Evolutionary conservation across 1,140 invertebrate genomes (phyloP).

Genomic region (Formica exsecta): DNA sequence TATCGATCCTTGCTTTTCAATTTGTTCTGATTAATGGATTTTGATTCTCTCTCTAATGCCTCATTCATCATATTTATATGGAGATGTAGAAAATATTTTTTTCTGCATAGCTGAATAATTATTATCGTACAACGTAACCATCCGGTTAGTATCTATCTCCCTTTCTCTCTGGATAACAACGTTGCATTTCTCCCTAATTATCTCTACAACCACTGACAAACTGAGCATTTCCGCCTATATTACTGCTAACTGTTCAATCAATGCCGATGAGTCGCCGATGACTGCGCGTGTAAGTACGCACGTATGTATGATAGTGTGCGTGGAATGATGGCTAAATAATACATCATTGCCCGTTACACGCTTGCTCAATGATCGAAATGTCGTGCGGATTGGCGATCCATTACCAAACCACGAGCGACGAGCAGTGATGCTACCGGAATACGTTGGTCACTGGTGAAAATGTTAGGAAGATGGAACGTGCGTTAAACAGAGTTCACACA

Average conservation of each 20-base stretch:
- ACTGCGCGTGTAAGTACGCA: neutral
- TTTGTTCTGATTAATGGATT: conserved; percentile 32
- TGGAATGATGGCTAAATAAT: conserved; percentile 57
- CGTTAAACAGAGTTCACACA: conserved; percentile 13
- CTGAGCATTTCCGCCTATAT: conserved; percentile 34
- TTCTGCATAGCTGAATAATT: neutral
- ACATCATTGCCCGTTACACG: conserved; percentile 49
- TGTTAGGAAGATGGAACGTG: conserved; percentile 57
- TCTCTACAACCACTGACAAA: neutral
- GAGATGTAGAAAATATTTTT: neutral
- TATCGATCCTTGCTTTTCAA: neutral
- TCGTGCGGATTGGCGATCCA: conserved; percentile 53
- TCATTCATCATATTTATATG: conserved; percentile 9
- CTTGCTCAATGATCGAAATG: conserved; percentile 65
- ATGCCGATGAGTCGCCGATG: conserved; percentile 3
- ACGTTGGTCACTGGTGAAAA: conserved; percentile 53
- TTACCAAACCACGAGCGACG: conserved; percentile 60
- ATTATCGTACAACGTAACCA: conserved; percentile 32
- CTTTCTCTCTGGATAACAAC: neutral
- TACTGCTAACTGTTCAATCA: conserved; percentile 45
- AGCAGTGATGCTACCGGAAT: conserved; percentile 57
- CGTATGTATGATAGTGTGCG: neutral
- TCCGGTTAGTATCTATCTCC: neutral
- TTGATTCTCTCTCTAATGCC: neutral
- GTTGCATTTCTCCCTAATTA: conserved; percentile 26